Conservation (phyloP, 2,888 invertebrate species). For the Norana najaformis region DNA sequence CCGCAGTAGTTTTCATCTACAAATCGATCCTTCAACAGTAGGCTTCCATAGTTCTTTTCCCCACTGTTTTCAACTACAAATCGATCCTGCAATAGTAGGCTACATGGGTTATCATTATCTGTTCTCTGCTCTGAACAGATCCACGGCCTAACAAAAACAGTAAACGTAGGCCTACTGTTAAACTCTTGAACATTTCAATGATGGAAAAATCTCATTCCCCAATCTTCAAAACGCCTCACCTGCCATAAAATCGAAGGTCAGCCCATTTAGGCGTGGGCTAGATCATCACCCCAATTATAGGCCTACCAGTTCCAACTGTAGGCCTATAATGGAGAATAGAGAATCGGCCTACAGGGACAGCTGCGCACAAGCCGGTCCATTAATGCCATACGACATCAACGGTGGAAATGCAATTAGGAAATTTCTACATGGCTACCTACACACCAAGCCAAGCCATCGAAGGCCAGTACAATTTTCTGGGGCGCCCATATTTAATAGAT, state of each 20-base stretch:
- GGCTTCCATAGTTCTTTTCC: too few relatives aligned
- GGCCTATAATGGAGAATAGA: not conserved
- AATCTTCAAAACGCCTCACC: not conserved
- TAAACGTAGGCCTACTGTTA: not conserved
- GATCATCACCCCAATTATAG: not conserved
- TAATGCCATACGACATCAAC: not conserved
- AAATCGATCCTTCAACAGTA: too few relatives aligned
- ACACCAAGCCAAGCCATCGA: conserved; percentile 2
- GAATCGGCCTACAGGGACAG: not conserved
- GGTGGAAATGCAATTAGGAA: not conserved
- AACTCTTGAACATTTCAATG: not conserved
- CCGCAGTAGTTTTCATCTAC: too few relatives aligned
- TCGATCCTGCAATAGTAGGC: not conserved
- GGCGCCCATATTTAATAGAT: not conserved
- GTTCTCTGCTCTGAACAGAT: too few relatives aligned
- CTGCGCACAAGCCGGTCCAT: not conserved
- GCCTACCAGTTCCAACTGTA: too few relatives aligned
- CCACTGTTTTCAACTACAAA: too few relatives aligned
- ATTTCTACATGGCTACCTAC: not conserved
- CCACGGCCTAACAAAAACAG: not conserved
- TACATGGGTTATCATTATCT: too few relatives aligned
- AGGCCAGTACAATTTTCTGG: not conserved
- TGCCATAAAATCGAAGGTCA: not conserved
- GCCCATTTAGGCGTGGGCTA: not conserved
- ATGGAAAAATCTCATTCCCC: not conserved